These are phyloP conservation scores for Jacana jacana DNA, from an alignment of 2,113 vertebrate species.

Conservation along the genomic window DNA sequence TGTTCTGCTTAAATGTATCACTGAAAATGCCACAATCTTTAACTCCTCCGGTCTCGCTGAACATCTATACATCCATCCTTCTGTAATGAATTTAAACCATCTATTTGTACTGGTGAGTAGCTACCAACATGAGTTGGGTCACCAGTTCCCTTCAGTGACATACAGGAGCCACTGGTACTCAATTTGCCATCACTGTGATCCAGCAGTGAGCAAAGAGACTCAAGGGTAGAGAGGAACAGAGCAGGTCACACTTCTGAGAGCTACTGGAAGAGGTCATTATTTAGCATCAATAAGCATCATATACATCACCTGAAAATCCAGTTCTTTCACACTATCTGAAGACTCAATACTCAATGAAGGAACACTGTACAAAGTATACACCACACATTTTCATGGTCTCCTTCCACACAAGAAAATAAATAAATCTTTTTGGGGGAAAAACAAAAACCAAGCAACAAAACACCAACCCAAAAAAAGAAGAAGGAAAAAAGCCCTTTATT, in stretches of 20 bases:
- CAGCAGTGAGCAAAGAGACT: not conserved
- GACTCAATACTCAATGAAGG: not conserved
- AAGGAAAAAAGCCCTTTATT: not conserved
- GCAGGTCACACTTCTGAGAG: not conserved
- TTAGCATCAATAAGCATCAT: not conserved
- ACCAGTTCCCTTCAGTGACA: not conserved
- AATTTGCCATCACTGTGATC: not conserved
- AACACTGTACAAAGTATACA: not conserved
- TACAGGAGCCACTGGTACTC: not conserved
- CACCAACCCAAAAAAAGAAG: not conserved
- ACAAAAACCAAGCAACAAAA: too few relatives aligned
- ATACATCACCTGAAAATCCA: not conserved
- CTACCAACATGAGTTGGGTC: not conserved
- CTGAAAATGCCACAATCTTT: not conserved
- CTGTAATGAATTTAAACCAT: not conserved
- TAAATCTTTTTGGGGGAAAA: not conserved
- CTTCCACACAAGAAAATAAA: not conserved
- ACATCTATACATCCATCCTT: not conserved
- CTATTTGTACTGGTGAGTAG: not conserved
- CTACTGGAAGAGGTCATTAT: not conserved
- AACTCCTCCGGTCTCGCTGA: not conserved
- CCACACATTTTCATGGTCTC: not conserved
- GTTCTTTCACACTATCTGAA: not conserved
- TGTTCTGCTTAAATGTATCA: rapidly evolving
- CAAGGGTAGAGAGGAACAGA: not conserved